Conservation (phyloP, 2,797 vertebrate genomes). For the Pangasius djambal region DNA sequence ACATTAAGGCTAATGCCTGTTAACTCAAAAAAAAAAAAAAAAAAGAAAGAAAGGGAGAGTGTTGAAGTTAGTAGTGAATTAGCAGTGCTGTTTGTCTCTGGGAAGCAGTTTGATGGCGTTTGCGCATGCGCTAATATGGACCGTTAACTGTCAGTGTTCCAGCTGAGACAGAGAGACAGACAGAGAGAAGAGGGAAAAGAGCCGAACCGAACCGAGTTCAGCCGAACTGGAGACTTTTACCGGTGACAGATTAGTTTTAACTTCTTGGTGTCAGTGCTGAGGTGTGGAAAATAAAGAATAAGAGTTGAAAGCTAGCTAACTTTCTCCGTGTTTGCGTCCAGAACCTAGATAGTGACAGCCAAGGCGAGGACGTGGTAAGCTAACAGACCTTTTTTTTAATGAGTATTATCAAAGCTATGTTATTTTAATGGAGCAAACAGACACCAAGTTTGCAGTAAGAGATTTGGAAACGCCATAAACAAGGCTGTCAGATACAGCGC, state of each 20-base stretch:
- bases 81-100: constrained; percentile 31
- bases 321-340: constrained; percentile 22
- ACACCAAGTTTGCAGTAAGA: background rate
- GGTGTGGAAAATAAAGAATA: background rate
- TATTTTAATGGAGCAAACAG: background rate
- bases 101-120: constrained; percentile 57
- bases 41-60: background rate
- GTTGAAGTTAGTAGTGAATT: background rate
- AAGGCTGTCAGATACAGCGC: background rate
- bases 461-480: background rate
- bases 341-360: background rate
- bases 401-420: background rate
- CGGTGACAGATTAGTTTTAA: background rate
- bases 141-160: constrained; percentile 68
- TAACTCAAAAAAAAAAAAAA: background rate
- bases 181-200: background rate
- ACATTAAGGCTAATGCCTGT: background rate
- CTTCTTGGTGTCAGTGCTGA: background rate
- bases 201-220: constrained; percentile 16
- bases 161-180: constrained; percentile 41
- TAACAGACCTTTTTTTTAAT: background rate
- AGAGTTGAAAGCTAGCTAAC: background rate
- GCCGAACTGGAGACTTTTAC: background rate
- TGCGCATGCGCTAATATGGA: constrained; percentile 66
- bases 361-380: background rate